Base-by-base conservation (phyloP, 2,113 vertebrate species). In the Chaenocephalus aceratus region DNA sequence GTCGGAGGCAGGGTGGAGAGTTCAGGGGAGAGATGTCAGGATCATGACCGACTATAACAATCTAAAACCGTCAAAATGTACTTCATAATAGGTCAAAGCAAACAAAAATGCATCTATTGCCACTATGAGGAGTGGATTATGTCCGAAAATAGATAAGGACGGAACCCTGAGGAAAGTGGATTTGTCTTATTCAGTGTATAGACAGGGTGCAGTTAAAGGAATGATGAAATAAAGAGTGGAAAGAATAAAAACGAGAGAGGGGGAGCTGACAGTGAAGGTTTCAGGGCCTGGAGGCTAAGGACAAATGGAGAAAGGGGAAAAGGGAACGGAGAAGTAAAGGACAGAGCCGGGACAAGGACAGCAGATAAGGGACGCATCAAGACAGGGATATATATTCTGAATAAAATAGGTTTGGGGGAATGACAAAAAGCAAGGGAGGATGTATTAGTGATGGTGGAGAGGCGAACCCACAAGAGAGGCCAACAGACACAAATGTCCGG, bases 401-500 rank as follows among this genome's bases (percentile, higher is more conserved):
- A 74, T 66, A 63, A 61, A 83, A 79, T 72, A 69, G 72, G 56
- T 77, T 75, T 30, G 21, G 6, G 7, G 36, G 46, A 36, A 53
- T 72, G 75, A 80, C 51, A 70, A 72, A 64, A 82, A 62, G 26
- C n/a, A 67, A n/a, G 23, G 53, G 45, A 34, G 54, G 51, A 65
- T 48, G 12, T 6, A 56, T 49, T 2, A 6, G 66, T 13, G 70
- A 70, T 6, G 70, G 70, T 1, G 45, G 36, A 30, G 71, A 44
- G 46, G 65, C 36, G n/a, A 30, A 16, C 69, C 72, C 85, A 68
- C 79, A 23, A 18, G 80, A 87, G 82, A 84, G 62, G 61, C 26
- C 63, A 45, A 30, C 57, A 66, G 71, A 88, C 82, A 86, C 78
- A 87, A 87, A 89, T 84, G 80, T 68, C 63, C 10, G 54, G 70